Base-by-base conservation (phyloP, 2,113 vertebrate species). In the Anguilla rostrata region DNA sequence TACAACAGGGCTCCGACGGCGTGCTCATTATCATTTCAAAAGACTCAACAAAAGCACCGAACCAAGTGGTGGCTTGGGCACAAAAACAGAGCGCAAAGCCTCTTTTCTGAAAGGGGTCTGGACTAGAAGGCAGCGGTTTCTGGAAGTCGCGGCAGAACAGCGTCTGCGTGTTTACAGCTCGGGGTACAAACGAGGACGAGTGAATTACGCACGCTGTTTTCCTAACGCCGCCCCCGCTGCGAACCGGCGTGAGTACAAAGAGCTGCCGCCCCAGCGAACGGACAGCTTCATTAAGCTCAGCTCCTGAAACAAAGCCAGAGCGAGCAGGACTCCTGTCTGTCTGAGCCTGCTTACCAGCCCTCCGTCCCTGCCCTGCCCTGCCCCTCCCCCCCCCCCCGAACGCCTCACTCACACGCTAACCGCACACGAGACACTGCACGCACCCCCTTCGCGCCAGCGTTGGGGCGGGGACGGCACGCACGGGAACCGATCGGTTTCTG, bases 131-230 rank as follows among this genome's bases (percentile, higher is more conserved):
- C 71, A 75, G 71, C 11, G 34, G 71, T 75, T 71, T 71, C 71
- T 34, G 20, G 12, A 18, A 63, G 60, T 3, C 60, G 1, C 4
- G 20, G 7, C 4, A 63, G 71, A 75, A 34, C 71, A n/a, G 71
- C n/a, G 11, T 11, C 26, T 34, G 71, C 34, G 26, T 46, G 41
- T 41, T 81, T 81, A 43, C 80, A 43, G 80, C 71, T 12, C n/a
- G 11, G 71, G 71, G 71, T 75, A 75, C 71, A 75, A 75, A 75
- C 11, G 71, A 81, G 39, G 80, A 83, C 81, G 56, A 53, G 71
- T 75, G 46, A 85, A 85, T 22, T 79, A 71, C 56, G 40, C 40
- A 46, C 63, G 26, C 60, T 84, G 71, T 34, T 56, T 85, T 43
- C 34, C 41, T 39, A 56, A 79, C n/a, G 43, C 11, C 15, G 16